Base-by-base conservation (phyloP, 2,888 invertebrate species). In the Baccha elongata region DNA sequence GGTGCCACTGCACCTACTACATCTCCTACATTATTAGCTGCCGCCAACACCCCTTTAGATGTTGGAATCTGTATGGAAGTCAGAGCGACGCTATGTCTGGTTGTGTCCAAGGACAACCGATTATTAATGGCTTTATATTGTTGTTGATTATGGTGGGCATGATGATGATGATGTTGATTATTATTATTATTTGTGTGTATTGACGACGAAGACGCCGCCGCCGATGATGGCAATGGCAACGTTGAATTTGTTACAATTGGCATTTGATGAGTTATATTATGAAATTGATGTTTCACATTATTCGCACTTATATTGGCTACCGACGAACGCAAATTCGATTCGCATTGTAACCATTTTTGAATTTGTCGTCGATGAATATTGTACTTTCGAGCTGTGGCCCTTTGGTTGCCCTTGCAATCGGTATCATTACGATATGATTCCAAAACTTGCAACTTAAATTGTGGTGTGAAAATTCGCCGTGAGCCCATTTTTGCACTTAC, bases 311-410 rank as follows among this genome's bases (percentile, higher is more conserved):
- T 89, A 87, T 93, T 93, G 64, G 92, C 92, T 83, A 96, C 94
- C 86, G 94, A 94, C 80, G 94, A 95, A 87, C 96, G 93, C 85
- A 97, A 91, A 89, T 94, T 94, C 80, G 94, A 93, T 90, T 96
- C 96, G 87, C 95, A 96, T 91, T 97, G 97, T 85, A 97, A 91
- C 97, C 97, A 97, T 92, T 97, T 97, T 91, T 97, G 97, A 86
- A 97, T 97, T 91, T 97, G 97, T 75, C 97, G 93, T 73, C 97
- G 93, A 90, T 97, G 97, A 85, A 97, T 97, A 74, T 96, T 96
- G 91, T 96, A 97, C 91, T 97, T 97, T 88, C 97, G 93, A 79
- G 97, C 97, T 15, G 97, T 97, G 2, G 97, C 97, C 64, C 97
- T 93, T 90, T 97, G 97, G 91, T 97, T 97, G 60, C 96, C 96